Conservation (phyloP, 1,140 invertebrate species). For the Drosophila orena region DNA sequence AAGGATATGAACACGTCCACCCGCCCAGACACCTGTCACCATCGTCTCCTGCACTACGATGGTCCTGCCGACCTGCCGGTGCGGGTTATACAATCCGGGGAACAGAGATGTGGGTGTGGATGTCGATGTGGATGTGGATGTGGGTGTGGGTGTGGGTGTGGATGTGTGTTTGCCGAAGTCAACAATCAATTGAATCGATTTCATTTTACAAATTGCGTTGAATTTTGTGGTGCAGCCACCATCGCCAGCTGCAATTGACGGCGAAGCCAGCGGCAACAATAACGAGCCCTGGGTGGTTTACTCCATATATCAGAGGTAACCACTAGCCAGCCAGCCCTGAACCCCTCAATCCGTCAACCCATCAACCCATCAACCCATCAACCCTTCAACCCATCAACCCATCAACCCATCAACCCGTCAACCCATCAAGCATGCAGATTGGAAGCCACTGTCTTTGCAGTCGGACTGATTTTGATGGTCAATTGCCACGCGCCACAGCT, state of each 20-base stretch:
- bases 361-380: neutral
- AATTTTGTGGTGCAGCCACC: conserved; percentile 81
- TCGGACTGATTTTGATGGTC: conserved; percentile 74
- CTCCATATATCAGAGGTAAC: conserved; percentile 1
- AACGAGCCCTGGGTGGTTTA: conserved; percentile 61
- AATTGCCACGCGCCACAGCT: conserved; percentile 71
- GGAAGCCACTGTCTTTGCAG: conserved; percentile 31
- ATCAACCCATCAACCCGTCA: neutral
- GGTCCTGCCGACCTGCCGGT: conserved; percentile 28
- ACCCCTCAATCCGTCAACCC: neutral
- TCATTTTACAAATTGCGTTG: conserved; percentile 84
- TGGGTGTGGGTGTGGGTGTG: conserved; percentile 20
- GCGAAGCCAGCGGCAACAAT: conserved; percentile 76
- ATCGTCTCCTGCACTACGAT: conserved; percentile 44
- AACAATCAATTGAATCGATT: conserved; percentile 84
- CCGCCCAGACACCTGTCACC: conserved; percentile 75
- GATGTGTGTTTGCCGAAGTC: conserved; percentile 67
- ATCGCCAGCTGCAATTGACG: conserved; percentile 76
- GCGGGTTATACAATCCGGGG: conserved; percentile 29
- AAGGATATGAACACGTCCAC: conserved; percentile 59
- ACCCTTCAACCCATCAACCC: neutral
- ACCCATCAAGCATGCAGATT: conserved; percentile 23
- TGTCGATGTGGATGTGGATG: conserved; percentile 21
- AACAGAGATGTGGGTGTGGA: conserved; percentile 12
- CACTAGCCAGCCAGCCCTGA: neutral